These are phyloP conservation scores for Xanthia togata DNA, from an alignment of 2,888 invertebrate genomes.

Conservation along the genomic window DNA sequence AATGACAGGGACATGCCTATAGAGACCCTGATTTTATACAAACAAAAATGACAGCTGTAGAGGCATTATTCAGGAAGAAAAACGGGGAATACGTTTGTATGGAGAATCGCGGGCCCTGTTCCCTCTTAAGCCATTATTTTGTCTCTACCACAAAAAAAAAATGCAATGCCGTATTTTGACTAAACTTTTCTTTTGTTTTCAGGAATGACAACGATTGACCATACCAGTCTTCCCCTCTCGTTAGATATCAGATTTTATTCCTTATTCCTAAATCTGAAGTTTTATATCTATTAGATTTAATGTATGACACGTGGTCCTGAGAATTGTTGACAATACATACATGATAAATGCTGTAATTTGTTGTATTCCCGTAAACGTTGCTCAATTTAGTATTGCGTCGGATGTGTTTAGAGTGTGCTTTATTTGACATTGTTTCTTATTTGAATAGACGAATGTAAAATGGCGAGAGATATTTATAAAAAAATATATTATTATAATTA, in stretches of 20 bases:
- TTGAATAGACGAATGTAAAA: conserved; percentile 62
- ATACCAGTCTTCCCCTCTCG: conserved; percentile 88
- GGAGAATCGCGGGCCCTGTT: no score
- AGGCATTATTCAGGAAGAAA: no score
- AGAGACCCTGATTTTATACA: no score
- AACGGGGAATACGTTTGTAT: no score
- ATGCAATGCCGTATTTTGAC: neutral
- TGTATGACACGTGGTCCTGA: conserved; percentile 82
- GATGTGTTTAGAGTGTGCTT: conserved; percentile 63
- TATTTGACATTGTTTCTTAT: conserved; percentile 66
- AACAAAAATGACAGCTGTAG: no score
- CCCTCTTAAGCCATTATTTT: neutral
- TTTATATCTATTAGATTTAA: conserved; percentile 87
- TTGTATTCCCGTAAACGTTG: conserved; percentile 86
- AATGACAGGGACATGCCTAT: no score
- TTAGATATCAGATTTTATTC: conserved; percentile 88
- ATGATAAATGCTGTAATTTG: conserved; percentile 80
- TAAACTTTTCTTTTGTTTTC: conserved; percentile 71
- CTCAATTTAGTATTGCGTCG: conserved; percentile 85
- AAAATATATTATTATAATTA: conserved; percentile 50
- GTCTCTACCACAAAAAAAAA: neutral
- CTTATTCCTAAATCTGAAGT: conserved; percentile 87
- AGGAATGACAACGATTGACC: conserved; percentile 87
- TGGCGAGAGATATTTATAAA: conserved; percentile 61
- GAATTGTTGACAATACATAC: conserved; percentile 90